Evolutionary conservation across 1,140 invertebrate genomes (phyloP), one percentile per base, ranked within the genome.

Genomic region (Oncopodura yosiiana): DNA sequence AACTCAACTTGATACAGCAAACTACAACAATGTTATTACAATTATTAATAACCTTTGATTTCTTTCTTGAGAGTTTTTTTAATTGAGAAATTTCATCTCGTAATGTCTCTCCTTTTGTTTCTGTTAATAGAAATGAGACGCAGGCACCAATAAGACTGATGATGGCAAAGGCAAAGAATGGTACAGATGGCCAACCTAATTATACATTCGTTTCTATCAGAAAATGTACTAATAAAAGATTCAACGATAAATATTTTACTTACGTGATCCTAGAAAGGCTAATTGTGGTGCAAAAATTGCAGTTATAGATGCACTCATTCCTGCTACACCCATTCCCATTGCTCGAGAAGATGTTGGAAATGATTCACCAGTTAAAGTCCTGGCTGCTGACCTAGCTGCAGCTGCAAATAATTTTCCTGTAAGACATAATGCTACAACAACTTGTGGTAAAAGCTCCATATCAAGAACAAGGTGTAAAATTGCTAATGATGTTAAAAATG

Each of bases 101-200:
- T 21, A 56, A 21, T 2, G 53, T 45, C 18, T 44, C 49, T 21
- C 53, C 53, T 43, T 49, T 56, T 9, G 36, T 56, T 56, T 56
- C 53, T 16, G 37, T 27, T 8, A 56, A 16, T 19, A 46, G 14
- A 14, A 56, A 34, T 21, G 45, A 49, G 16, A 49, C 32, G 2
- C 49, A n/a, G 4, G 53, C 36, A 3, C 48, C 48, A 21, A 39
- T 16, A 12, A 51, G 5, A 43, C 45, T 56, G 18, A 49, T 18
- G 14, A 56, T 12, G 8, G 45, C 29, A 19, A 56, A 49, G 2
- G 43, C 46, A 39, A 21, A 48, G 34, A 56, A 56, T 26, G 34
- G 34, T 18, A 49, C 19, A 18, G 46, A 56, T 3, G 53, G 45
- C 46, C 36, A 46, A 14, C 32, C 38, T 49, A 45, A 49, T 36